Percentiles rank a stretch among this genome's conserved stretches.
These are phyloP conservation scores for Drosophila seclusa DNA, from an alignment of 2,888 invertebrate genomes.

Conservation along the genomic window DNA sequence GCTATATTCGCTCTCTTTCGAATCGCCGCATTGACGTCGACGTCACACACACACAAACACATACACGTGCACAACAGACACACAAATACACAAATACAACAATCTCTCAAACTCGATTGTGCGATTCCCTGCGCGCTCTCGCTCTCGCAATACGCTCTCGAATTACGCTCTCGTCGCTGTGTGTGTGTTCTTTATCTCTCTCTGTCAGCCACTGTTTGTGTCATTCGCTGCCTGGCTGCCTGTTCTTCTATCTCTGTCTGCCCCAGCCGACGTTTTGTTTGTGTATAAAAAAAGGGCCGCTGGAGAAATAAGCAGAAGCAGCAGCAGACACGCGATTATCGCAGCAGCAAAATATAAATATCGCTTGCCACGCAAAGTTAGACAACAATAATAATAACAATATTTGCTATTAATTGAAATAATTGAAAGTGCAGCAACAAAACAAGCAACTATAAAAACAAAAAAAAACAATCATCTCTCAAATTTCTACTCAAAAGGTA, in stretches of 20 bases:
- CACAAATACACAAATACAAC: constrained; percentile 13
- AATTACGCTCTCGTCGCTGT: constrained; percentile 44
- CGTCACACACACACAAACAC: constrained; percentile 36
- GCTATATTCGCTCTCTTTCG: constrained; percentile 52
- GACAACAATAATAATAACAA: constrained; percentile 39
- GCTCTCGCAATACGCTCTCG: not conserved
- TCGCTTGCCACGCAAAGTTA: constrained; percentile 47
- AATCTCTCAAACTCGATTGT: constrained; percentile 56
- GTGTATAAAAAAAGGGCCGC: constrained; percentile 65
- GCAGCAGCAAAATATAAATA: constrained; percentile 40
- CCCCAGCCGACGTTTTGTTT: constrained; percentile 55
- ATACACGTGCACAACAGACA: constrained; percentile 7
- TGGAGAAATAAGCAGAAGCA: constrained; percentile 50
- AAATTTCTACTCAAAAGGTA: constrained; percentile 48
- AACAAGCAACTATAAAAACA: constrained; percentile 16
- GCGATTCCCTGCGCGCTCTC: constrained; percentile 43
- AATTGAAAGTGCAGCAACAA: constrained; percentile 37
- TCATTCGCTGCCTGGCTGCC: constrained; percentile 23
- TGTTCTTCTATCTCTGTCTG: constrained; percentile 47
- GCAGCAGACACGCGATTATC: constrained; percentile 59
- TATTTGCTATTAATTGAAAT: constrained; percentile 19
- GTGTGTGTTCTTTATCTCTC: constrained; percentile 33
- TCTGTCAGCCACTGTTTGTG: constrained; percentile 37
- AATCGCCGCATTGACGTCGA: constrained; percentile 56
- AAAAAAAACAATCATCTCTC: constrained; percentile 27